These are phyloP conservation scores for Siniperca undulata DNA, from an alignment of 2,797 vertebrate genomes.

Conservation along the genomic window DNA sequence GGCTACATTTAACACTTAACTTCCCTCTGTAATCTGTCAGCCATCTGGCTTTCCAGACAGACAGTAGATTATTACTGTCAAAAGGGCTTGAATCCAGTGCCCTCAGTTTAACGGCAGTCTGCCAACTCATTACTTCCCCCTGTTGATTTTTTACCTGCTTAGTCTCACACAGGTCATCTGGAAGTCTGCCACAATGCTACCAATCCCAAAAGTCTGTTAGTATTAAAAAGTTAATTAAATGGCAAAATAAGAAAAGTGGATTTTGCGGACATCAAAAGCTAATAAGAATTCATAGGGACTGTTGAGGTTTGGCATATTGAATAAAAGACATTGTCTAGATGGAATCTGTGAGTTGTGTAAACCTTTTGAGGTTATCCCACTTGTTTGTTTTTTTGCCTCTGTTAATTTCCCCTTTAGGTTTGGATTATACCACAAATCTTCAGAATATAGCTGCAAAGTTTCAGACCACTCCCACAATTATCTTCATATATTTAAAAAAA, in stretches of 20 bases:
- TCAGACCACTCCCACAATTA: not conserved
- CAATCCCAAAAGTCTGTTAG: not conserved
- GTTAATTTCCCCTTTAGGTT: too few species aligned
- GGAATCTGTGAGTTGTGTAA: not conserved
- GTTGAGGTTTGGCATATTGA: not conserved
- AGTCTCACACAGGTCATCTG: not conserved
- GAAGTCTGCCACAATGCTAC: not conserved
- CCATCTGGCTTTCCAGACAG: not conserved
- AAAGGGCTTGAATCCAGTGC: not conserved
- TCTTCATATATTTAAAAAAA: not conserved
- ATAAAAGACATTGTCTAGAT: not conserved
- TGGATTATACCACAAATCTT: not conserved
- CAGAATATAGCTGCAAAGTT: not conserved
- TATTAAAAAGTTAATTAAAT: not conserved
- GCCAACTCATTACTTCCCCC: slow-evolving; percentile 13
- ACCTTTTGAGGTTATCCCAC: not conserved
- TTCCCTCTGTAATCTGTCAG: not conserved
- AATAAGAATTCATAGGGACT: not conserved
- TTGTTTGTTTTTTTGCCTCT: not conserved
- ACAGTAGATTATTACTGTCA: not conserved
- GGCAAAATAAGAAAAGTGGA: not conserved
- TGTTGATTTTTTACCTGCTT: not conserved
- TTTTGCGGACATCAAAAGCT: not conserved
- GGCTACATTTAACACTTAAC: not conserved
- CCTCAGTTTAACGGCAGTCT: not conserved